These are phyloP conservation scores for Chrysochloris asiatica DNA, from an alignment of 2,113 vertebrate species.

Conservation along the genomic window DNA sequence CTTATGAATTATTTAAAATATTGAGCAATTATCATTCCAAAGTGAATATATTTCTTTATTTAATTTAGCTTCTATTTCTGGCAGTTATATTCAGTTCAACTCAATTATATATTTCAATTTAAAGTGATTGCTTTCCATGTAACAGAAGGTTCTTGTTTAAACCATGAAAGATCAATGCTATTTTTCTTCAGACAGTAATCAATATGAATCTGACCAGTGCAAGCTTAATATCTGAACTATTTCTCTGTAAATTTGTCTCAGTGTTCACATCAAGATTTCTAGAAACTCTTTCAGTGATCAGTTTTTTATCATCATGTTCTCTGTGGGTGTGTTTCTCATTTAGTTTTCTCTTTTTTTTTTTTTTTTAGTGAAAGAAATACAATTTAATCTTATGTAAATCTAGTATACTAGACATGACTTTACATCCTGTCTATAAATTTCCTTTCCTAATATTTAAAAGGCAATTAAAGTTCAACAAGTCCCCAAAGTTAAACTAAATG, in stretches of 20 bases:
- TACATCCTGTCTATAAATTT: not conserved
- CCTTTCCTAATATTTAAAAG: not conserved
- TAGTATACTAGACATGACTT: not conserved
- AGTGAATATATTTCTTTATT: conserved; percentile 23
- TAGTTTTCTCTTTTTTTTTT: not conserved
- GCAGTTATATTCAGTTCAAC: conserved; percentile 36
- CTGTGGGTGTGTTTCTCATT: not conserved
- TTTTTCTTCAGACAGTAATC: not conserved
- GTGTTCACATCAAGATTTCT: not conserved
- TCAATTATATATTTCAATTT: conserved; percentile 45
- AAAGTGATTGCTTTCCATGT: conserved; percentile 13
- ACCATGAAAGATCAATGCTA: conserved; percentile 16
- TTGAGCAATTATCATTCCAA: conserved; percentile 10
- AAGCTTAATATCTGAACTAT: not conserved
- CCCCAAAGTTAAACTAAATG: not conserved
- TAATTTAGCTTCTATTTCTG: conserved; percentile 21
- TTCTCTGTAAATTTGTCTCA: conserved; percentile 29
- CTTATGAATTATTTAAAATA: not conserved
- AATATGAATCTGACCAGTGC: not conserved
- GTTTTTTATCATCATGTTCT: conserved; percentile 18
- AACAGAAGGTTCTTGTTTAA: conserved; percentile 1
- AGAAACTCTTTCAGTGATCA: not conserved
- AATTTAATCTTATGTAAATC: not conserved
- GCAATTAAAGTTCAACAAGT: conserved; percentile 17
- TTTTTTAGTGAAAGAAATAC: not conserved